Conservation (phyloP, 2,888 invertebrate genomes). For the Nudaria mundana region DNA sequence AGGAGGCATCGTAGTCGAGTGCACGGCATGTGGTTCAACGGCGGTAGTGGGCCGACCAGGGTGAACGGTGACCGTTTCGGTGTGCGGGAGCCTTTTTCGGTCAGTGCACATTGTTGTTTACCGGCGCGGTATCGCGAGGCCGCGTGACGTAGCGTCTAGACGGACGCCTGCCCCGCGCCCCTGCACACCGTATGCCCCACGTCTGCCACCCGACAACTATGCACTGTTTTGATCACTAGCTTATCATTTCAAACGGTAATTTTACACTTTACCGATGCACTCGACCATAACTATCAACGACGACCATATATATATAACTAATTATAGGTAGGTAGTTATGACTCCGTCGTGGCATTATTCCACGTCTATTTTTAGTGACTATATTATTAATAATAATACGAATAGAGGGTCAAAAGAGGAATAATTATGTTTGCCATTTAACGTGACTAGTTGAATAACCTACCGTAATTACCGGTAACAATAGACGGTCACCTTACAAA, state of each 20-base stretch:
- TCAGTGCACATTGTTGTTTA: conserved; percentile 81
- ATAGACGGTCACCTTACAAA: conserved; percentile 7
- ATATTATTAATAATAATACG: neutral
- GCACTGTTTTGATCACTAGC: conserved; percentile 75
- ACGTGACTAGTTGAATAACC: neutral
- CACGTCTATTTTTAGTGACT: neutral
- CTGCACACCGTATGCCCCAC: conserved; percentile 33
- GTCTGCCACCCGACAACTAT: conserved; percentile 53
- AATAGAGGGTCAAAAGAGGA: neutral
- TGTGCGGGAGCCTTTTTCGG: conserved; percentile 77
- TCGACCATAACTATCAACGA: conserved; percentile 32
- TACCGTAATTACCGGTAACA: conserved; percentile 14
- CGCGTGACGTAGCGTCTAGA: conserved; percentile 83
- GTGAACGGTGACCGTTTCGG: conserved; percentile 54
- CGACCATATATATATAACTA: conserved; percentile 10
- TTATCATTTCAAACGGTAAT: conserved; percentile 76
- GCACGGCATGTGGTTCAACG: conserved; percentile 31
- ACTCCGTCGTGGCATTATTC: too few relatives aligned
- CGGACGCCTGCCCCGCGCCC: conserved; percentile 57
- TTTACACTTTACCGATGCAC: conserved; percentile 62
- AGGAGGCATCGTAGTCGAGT: conserved; percentile 14
- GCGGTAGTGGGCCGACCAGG: conserved; percentile 45
- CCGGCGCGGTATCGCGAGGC: conserved; percentile 82
- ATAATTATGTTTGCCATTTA: conserved; percentile 2
- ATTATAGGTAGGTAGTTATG: too few relatives aligned